These are phyloP conservation scores for Pachyseris speciosa DNA, from an alignment of 64 coral and sea anemone genomes.

Conservation along the genomic window DNA sequence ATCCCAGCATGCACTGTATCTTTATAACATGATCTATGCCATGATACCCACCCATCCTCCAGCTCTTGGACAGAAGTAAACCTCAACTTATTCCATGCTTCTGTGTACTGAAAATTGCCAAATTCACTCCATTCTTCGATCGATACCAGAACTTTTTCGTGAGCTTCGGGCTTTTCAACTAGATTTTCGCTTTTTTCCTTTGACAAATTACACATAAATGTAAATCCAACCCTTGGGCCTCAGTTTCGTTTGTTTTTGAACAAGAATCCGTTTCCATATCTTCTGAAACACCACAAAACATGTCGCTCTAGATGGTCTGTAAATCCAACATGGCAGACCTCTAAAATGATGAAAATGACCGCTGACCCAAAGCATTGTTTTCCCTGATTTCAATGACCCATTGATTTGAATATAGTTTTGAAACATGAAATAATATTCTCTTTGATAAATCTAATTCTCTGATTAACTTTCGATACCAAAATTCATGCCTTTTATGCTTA, in stretches of 20 bases:
- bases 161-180: slow-evolving; percentile 36
- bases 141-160: background rate
- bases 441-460: background rate
- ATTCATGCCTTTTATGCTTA: background rate
- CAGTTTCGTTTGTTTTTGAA: slow-evolving; percentile 15
- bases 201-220: slow-evolving; percentile 67
- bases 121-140: slow-evolving; percentile 16
- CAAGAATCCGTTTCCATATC: slow-evolving; percentile 32
- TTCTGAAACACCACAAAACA: slow-evolving; percentile 34
- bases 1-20: slow-evolving; percentile 40
- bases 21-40: slow-evolving; percentile 65
- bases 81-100: background rate
- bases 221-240: slow-evolving; percentile 36
- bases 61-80: background rate
- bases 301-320: slow-evolving; percentile 45
- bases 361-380: slow-evolving; percentile 21
- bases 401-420: background rate
- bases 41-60: slow-evolving; percentile 16
- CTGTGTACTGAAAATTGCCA: background rate
- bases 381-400: background rate
- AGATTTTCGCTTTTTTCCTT: slow-evolving; percentile 32
- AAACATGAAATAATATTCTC: background rate
- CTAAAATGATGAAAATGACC: slow-evolving; percentile 29
- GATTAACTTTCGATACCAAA: background rate
- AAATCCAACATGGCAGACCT: slow-evolving; percentile 49